These are phyloP conservation scores for Semibalanus balanoides DNA, from an alignment of 1,140 invertebrate genomes.

Conservation along the genomic window DNA sequence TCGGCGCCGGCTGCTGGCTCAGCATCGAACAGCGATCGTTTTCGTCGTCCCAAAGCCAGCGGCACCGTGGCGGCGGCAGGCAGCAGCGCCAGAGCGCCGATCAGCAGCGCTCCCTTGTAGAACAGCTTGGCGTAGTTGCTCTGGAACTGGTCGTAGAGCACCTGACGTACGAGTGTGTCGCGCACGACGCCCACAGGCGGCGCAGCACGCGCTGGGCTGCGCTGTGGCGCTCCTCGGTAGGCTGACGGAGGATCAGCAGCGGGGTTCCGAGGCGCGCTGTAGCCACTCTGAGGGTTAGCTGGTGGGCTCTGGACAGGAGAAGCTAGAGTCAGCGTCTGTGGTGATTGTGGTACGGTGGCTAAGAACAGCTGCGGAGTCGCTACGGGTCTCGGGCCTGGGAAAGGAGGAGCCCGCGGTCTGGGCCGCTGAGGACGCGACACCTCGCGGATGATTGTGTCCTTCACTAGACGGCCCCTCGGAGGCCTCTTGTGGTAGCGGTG, in stretches of 20 bases:
- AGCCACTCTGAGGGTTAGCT: not conserved
- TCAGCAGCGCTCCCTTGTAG: slow-evolving; percentile 16
- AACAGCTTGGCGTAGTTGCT: slow-evolving; percentile 14
- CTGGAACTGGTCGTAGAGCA: slow-evolving; percentile 9
- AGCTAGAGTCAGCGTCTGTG: not conserved
- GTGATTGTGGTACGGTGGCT: not conserved
- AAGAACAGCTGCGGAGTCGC: not conserved
- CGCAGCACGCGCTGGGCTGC: not conserved
- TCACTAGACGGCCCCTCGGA: not conserved
- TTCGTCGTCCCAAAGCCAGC: slow-evolving; percentile 7
- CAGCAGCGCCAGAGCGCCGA: slow-evolving; percentile 16
- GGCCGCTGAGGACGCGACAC: not conserved
- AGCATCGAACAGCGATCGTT: not conserved
- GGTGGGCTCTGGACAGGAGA: no score
- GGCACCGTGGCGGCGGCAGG: slow-evolving; percentile 3
- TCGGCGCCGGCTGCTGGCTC: no score
- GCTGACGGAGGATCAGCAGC: not conserved
- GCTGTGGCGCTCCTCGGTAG: not conserved
- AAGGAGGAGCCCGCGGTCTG: not conserved
- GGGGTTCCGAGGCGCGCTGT: not conserved
- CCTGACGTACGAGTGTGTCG: not conserved
- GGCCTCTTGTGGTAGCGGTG: not conserved
- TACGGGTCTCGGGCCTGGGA: not conserved
- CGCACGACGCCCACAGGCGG: not conserved
- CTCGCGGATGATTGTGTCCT: not conserved